Evolutionary conservation across 2,888 invertebrate species (phyloP), one percentile per base, ranked within the genome.

Genomic region (Phlogophora meticulosa): DNA sequence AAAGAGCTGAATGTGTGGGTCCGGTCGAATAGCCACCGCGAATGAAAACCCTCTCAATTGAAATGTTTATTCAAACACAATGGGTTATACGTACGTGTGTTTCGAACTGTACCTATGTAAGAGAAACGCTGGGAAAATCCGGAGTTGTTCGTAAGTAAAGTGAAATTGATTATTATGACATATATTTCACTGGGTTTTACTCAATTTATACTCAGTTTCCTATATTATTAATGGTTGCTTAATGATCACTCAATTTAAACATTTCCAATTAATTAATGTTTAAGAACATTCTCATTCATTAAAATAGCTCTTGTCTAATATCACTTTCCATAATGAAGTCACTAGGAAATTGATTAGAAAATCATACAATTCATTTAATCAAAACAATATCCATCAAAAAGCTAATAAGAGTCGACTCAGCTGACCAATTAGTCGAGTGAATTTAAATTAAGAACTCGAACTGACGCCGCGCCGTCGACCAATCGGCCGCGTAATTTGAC

Each of bases 41-140:
- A 91, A 92, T 92, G 92, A 88, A 92, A 92, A 89, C 90, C 76
- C 90, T 89, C 87, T 87, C 91, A 89, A 93, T 92, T 91, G 92
- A 92, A 93, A 93, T 93, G 91, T 93, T 92, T 92, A 91, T 92
- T 88, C 91, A 90, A 92, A 93, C 90, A 93, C 91, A 92, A 92
- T 91, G 86, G 87, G 65, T 67, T 78, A 68, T 81, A 75, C 55
- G 63, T 80, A 87, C 38, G 34, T 56, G 58, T 90, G 87, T 87
- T 87, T 87, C 89, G 86, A 87, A 87, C 85, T 85, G 83, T 55
- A 85, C 24, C 13, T 57, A 28, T 55, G n/a, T 82, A 78, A 65
- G 36, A 52, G 55, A 61, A 52, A 43, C 45, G 34, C 17, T 40
- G 56, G 24, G 22, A 34, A 49, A 51, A 34, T 66, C 53, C 40